A percentile compares a stretch with the other conserved stretches of the same genome.
Conservation (phyloP, 2,888 invertebrate species). For the Sabatieria punctata region DNA sequence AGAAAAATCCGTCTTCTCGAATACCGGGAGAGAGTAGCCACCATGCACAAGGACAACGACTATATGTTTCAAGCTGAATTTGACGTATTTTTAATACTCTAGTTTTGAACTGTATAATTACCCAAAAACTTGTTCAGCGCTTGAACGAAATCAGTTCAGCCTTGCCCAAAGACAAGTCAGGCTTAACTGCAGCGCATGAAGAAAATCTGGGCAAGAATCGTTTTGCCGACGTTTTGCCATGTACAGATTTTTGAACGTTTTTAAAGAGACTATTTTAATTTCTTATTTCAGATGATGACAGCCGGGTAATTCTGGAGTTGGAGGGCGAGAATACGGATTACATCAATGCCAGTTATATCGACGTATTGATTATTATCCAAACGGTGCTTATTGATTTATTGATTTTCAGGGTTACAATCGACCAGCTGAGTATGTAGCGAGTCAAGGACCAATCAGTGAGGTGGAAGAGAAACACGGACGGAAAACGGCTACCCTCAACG, state of each 20-base stretch:
- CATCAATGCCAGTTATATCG: constrained; percentile 3
- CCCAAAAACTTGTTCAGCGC: no score
- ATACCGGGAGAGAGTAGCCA: neutral
- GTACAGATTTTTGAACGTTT: neutral
- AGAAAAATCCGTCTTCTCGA: neutral
- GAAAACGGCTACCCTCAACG: no score
- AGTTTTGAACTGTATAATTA: no score
- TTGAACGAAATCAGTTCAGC: neutral
- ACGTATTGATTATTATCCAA: no score
- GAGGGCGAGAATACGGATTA: neutral
- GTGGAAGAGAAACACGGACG: no score
- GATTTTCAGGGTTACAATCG: no score
- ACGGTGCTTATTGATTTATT: no score
- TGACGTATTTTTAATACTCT: no score
- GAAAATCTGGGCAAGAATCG: neutral
- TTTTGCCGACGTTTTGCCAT: neutral
- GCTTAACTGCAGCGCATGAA: neutral
- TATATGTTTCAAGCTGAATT: neutral
- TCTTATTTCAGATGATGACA: neutral
- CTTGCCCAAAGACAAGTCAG: neutral
- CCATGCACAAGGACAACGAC: neutral
- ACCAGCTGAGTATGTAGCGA: neutral
- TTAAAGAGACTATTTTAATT: neutral
- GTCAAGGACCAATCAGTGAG: neutral
- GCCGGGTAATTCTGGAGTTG: no score